phyloP scores from a whole-genome alignment of 2,113 vertebrate genomes.

The Hippolais icterina region DNA sequence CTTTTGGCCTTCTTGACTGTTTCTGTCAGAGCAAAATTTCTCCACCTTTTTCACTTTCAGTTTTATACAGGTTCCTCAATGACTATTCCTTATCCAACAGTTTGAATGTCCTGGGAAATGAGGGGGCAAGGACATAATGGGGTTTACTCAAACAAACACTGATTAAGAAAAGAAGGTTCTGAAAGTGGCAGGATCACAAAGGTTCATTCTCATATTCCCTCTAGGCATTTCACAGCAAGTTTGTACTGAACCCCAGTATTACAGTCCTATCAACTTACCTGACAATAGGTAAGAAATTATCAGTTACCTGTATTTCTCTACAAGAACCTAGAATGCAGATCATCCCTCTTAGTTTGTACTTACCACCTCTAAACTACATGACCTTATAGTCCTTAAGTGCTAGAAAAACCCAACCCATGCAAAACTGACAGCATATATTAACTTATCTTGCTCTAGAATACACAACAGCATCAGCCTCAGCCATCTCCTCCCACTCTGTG shows the following conservation, averaged over 20 bases:
- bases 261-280: not conserved
- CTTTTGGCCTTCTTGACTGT: not conserved
- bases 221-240: not conserved
- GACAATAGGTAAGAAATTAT: not conserved
- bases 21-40: not conserved
- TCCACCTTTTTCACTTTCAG: not conserved
- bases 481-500: not conserved
- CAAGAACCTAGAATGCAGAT: not conserved
- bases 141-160: not conserved
- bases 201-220: not conserved
- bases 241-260: not conserved
- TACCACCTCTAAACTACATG: not conserved
- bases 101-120: not conserved
- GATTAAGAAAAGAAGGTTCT: not conserved
- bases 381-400: not conserved
- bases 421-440: not conserved
- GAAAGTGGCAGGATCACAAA: not conserved
- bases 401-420: not conserved
- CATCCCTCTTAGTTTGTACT: not conserved
- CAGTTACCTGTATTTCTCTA: not conserved
- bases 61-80: not conserved
- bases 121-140: accelerated
- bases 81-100: not conserved
- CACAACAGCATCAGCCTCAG: not conserved
- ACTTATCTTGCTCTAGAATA: not conserved